A percentile compares a stretch with the other conserved stretches of the same genome.
These are phyloP conservation scores for Eonycteris spelaea DNA, from an alignment of 2,113 vertebrate genomes.

Conservation along the genomic window DNA sequence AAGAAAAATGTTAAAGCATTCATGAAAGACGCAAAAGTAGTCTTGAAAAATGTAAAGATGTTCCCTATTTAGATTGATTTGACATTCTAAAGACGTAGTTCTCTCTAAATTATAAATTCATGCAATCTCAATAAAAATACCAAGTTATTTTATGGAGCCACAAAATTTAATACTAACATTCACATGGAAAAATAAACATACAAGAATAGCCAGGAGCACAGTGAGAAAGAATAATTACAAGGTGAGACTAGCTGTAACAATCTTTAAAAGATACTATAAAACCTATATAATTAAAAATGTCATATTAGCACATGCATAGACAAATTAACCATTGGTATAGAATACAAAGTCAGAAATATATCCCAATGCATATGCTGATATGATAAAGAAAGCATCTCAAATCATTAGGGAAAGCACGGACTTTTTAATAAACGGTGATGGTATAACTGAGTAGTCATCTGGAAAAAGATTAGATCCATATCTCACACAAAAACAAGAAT, in stretches of 20 bases:
- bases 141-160: not conserved
- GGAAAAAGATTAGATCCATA: not conserved
- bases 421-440: not conserved
- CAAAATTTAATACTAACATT: not conserved
- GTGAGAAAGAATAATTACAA: not conserved
- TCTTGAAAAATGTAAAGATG: not conserved
- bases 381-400: not conserved
- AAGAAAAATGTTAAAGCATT: not conserved
- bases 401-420: not conserved
- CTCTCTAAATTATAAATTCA: not conserved
- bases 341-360: not conserved
- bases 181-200: not conserved
- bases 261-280: slow-evolving; percentile 32
- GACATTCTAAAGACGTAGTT: not conserved
- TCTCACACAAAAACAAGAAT: not conserved
- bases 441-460: not conserved
- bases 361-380: not conserved
- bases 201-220: not conserved
- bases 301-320: not conserved
- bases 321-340: not conserved
- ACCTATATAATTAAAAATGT: not conserved
- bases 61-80: not conserved
- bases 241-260: not conserved
- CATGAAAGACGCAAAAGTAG: not conserved
- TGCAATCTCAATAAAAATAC: not conserved